These are phyloP conservation scores for Ianthella basta DNA, from an alignment of 37 sponge, comb jelly and placozoan genomes.

Conservation along the genomic window DNA sequence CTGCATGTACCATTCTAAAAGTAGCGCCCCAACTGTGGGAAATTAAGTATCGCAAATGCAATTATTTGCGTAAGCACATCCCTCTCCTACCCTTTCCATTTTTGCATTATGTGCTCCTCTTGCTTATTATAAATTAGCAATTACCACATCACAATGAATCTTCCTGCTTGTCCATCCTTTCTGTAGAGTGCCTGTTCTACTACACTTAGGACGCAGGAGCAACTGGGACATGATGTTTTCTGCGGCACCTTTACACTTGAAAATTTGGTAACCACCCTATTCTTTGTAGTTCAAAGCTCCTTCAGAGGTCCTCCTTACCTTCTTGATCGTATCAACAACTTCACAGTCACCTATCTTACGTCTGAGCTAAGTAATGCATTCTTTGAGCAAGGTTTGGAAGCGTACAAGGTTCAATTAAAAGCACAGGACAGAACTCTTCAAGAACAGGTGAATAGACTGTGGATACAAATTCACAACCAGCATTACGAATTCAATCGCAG, in stretches of 20 bases:
- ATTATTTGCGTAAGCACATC: too few relatives aligned
- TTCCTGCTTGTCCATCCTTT: too few relatives aligned
- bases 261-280: conserved; percentile 22
- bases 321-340: conserved; percentile 37
- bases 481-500: conserved; percentile 60
- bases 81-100: too few relatives aligned
- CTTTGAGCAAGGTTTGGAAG: not conserved
- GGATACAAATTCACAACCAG: conserved; percentile 48
- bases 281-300: conserved; percentile 72
- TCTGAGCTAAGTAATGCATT: not conserved
- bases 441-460: conserved; percentile 43
- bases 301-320: conserved; percentile 52
- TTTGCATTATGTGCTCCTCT: too few relatives aligned
- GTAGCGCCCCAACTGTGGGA: too few relatives aligned
- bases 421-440: conserved; percentile 43
- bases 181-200: conserved; percentile 77
- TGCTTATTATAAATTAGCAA: too few relatives aligned
- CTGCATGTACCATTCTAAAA: too few relatives aligned
- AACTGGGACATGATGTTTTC: conserved; percentile 82
- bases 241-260: conserved; percentile 33
- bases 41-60: too few relatives aligned
- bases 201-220: conserved; percentile 74
- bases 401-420: conserved; percentile 26
- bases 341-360: conserved; percentile 25
- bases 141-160: too few relatives aligned